Evolutionary conservation across 2,113 vertebrate species (phyloP).

Genomic region (Penelope pileata): DNA sequence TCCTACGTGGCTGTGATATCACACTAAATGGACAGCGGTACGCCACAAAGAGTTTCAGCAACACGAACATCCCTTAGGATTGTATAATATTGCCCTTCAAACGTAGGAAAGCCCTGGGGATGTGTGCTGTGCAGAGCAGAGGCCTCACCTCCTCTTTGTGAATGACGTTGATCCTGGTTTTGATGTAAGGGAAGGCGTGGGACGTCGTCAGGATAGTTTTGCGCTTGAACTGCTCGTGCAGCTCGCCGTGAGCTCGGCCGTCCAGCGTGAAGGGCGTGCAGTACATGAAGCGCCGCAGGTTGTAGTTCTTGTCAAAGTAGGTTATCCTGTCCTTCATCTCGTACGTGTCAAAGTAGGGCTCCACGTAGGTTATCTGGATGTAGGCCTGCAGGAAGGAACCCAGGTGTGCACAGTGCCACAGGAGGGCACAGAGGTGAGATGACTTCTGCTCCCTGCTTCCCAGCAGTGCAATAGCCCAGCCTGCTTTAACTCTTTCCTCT

Average conservation of each 20-base stretch:
- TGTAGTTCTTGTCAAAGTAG: slow-evolving; percentile 99
- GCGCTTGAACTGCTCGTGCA: slow-evolving; percentile 97
- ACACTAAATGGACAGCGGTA: fast-evolving
- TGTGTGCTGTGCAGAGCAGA: background rate
- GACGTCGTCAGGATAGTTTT: slow-evolving; percentile 97
- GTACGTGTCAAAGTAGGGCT: slow-evolving; percentile 97
- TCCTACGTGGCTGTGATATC: fast-evolving
- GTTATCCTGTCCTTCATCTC: slow-evolving; percentile 99
- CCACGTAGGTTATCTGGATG: slow-evolving; percentile 97
- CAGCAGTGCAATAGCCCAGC: background rate
- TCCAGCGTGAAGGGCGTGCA: slow-evolving; percentile 98
- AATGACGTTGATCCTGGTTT: slow-evolving; percentile 97
- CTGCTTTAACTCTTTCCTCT: background rate
- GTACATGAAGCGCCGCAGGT: slow-evolving; percentile 96
- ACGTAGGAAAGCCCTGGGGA: background rate
- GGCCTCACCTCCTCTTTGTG: slow-evolving; percentile 94
- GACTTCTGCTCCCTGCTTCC: background rate
- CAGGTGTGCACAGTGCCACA: background rate
- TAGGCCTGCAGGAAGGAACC: slow-evolving; percentile 83
- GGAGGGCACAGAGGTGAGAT: background rate
- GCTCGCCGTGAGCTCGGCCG: slow-evolving; percentile 93
- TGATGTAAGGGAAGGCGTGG: slow-evolving; percentile 98
- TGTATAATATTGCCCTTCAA: fast-evolving
- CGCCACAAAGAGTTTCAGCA: fast-evolving
- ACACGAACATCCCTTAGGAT: background rate